Base-by-base conservation (phyloP, 2,797 vertebrate genomes). In the Tokudaia tokunoshimensis region DNA sequence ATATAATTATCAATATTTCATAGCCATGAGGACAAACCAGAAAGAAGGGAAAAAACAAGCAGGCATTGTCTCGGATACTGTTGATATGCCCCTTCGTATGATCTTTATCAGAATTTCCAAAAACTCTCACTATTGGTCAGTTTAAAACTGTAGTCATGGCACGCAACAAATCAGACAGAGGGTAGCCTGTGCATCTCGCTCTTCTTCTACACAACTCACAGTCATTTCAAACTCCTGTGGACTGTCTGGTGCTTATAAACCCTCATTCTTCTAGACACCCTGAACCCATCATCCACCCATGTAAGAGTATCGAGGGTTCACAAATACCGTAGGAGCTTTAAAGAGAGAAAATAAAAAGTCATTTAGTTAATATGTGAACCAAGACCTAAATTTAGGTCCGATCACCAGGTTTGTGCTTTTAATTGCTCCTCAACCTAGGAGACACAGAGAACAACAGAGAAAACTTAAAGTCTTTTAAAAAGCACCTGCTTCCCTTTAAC, bases 1-100 rank as follows among this genome's bases (percentile, higher is more conserved):
- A 52, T 81, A 75, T 41, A 50, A 29, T 24, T 57, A 15, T 90
- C 52, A 78, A 13, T 79, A 89, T 89, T 94, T 95, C 59, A 92
- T 2, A 52, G 5, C 22, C 31, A 85, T 29, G 11, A 17, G 92
- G 83, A 14, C 12, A 67, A 90, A 76, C 12, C 80, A 5, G 9
- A 79, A 6, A 14, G 17, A 95, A 94, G 92, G 59, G 15, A 85
- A 34, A 0, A 83, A 20, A 75, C 26, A 37, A 44, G 31, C 3
- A 47, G 7, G 82, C 17, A 24, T 85, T 94, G 17, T 57, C 72
- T 95, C 65, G 76, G 52, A 90, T 10, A 55, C 15, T 86, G 17
- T 81, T 93, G n/a, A 15, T 5, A 52, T 19, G 47, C 89, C 10
- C 24, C 8, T 65, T 65, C n/a, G 59, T 81, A 4, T 76, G n/a